These are phyloP conservation scores for Elysia chlorotica DNA, from an alignment of 1,140 invertebrate species.

Conservation along the genomic window DNA sequence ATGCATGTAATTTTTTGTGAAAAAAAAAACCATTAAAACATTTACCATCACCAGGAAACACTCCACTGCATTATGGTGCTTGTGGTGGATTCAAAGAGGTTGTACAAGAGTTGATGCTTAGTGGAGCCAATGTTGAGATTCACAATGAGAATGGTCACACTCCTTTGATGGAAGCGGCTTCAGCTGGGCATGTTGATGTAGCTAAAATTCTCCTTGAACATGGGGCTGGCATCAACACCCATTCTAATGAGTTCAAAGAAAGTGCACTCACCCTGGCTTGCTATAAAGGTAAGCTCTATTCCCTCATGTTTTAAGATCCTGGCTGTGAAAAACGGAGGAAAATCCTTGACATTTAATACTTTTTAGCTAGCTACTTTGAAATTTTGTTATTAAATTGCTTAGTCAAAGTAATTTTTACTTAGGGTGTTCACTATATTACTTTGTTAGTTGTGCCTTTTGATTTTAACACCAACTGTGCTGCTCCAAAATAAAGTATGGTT, in stretches of 20 bases:
- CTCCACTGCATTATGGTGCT: constrained; percentile 97
- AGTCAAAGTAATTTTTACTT: no score
- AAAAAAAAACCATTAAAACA: no score
- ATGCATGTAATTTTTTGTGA: no score
- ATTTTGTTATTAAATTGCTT: no score
- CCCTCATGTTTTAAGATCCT: no score
- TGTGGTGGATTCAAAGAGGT: constrained; percentile 94
- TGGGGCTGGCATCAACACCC: constrained; percentile 96
- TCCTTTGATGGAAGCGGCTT: constrained; percentile 97
- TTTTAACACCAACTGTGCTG: no score
- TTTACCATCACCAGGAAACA: constrained; percentile 82
- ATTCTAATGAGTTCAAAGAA: constrained; percentile 97
- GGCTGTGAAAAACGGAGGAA: no score
- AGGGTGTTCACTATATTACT: no score
- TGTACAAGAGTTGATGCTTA: constrained; percentile 82
- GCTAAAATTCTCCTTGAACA: constrained; percentile 89
- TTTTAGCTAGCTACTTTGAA: no score
- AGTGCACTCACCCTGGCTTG: constrained; percentile 88
- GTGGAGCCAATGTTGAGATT: constrained; percentile 94
- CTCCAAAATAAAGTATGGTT: no score
- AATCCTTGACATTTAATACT: no score
- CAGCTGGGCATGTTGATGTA: constrained; percentile 93
- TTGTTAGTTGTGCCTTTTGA: no score
- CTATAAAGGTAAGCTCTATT: constrained; percentile 88
- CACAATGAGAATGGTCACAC: constrained; percentile 99